phyloP scores from a whole-genome alignment of 2,888 invertebrate genomes.

The Cylloceria caligata region DNA sequence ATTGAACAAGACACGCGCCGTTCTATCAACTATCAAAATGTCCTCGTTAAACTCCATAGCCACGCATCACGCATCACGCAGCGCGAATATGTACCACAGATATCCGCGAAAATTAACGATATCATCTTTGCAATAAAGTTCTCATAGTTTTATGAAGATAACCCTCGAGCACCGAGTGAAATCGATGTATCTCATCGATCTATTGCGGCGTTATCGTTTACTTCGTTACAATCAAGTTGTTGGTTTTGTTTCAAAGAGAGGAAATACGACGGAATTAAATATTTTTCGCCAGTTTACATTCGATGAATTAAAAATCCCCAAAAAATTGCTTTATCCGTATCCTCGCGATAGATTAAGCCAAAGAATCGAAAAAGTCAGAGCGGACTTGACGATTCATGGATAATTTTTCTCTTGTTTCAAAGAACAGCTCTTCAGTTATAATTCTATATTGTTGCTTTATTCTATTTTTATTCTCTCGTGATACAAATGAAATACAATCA shows the following conservation, averaged over 20 bases:
- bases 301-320: too few relatives aligned
- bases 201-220: background rate
- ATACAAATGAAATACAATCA: too few relatives aligned
- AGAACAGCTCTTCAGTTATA: too few relatives aligned
- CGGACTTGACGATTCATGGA: too few relatives aligned
- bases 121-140: constrained; percentile 26
- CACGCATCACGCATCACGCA: constrained; percentile 1
- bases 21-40: constrained; percentile 28
- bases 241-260: background rate
- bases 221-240: background rate
- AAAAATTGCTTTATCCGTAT: too few relatives aligned
- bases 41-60: background rate
- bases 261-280: background rate
- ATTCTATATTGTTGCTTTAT: too few relatives aligned
- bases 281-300: too few relatives aligned
- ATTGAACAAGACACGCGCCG: constrained; percentile 34
- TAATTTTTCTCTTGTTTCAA: too few relatives aligned
- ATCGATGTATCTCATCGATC: constrained; percentile 1
- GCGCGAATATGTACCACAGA: constrained; percentile 20
- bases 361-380: too few relatives aligned
- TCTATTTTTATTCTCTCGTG: too few relatives aligned
- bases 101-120: constrained; percentile 28
- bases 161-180: background rate
- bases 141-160: background rate
- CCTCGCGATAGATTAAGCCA: too few relatives aligned